phyloP scores from a whole-genome alignment of 2,113 vertebrate species.

The Aramus guarauna region DNA sequence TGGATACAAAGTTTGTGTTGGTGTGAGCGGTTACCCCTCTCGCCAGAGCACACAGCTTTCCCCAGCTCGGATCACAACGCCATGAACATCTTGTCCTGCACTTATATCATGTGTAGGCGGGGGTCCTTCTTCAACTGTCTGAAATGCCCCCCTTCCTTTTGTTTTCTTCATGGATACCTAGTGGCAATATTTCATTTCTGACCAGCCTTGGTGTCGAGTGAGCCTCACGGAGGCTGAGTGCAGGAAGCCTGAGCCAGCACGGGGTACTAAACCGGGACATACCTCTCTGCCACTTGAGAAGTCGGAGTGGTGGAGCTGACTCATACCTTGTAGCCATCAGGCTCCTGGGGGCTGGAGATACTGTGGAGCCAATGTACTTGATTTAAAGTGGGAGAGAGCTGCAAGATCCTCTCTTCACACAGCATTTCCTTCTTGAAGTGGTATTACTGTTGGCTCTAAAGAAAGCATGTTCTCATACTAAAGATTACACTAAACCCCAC shows the following conservation, averaged over 20 bases:
- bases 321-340: slow-evolving; percentile 22
- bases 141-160: neutral
- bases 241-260: neutral
- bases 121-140: neutral
- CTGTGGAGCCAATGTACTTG: slow-evolving; percentile 55
- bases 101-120: rapidly evolving
- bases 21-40: neutral
- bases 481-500: slow-evolving; percentile 60
- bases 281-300: neutral
- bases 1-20: neutral
- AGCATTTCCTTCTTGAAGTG: slow-evolving; percentile 69
- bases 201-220: neutral
- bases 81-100: neutral
- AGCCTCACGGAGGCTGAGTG: neutral
- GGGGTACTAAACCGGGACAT: neutral
- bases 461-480: slow-evolving; percentile 44
- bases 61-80: neutral
- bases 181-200: neutral
- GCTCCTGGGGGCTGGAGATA: slow-evolving; percentile 42
- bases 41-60: neutral
- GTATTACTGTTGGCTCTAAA: slow-evolving; percentile 64
- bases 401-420: slow-evolving; percentile 64
- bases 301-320: neutral
- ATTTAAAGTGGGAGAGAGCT: slow-evolving; percentile 69
- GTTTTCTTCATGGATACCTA: neutral